Evolutionary conservation across 2,888 invertebrate species (phyloP).

Genomic region (Lissocephala sabroskyi): DNA sequence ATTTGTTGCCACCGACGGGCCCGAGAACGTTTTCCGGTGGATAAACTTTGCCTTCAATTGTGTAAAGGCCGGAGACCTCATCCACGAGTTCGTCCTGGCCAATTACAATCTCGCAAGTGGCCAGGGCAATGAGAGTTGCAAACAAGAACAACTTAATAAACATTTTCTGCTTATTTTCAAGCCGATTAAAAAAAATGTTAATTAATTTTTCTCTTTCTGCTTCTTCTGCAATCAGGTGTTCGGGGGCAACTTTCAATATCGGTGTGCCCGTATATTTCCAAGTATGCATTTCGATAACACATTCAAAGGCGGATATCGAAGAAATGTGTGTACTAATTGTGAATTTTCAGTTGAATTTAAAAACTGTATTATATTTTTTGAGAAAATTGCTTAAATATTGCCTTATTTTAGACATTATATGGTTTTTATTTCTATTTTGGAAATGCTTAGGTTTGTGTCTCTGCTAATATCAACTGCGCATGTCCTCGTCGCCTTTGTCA

Average conservation of each 20-base stretch:
- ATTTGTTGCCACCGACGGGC: slow-evolving; percentile 74
- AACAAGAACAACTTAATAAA: slow-evolving; percentile 31
- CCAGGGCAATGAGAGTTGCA: slow-evolving; percentile 26
- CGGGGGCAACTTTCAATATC: background rate
- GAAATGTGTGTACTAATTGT: too few species aligned
- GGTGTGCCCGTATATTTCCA: too few species aligned
- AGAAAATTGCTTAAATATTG: background rate
- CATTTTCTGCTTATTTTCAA: slow-evolving; percentile 37
- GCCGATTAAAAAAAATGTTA: too few species aligned
- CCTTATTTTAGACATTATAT: background rate
- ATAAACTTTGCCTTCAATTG: slow-evolving; percentile 87
- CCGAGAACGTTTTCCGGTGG: slow-evolving; percentile 76
- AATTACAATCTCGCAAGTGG: slow-evolving; percentile 46
- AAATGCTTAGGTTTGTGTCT: slow-evolving; percentile 26
- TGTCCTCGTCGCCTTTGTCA: slow-evolving; percentile 19
- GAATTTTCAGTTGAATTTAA: background rate
- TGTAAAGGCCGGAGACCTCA: slow-evolving; percentile 76
- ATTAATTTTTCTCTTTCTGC: too few species aligned
- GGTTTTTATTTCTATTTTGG: too few species aligned
- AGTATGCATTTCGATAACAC: too few species aligned
- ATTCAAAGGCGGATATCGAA: background rate
- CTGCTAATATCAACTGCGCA: slow-evolving; percentile 30
- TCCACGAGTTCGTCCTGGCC: slow-evolving; percentile 65
- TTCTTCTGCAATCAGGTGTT: too few species aligned
- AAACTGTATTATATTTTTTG: too few species aligned